phyloP scores from a whole-genome alignment of 1,140 invertebrate genomes.

The Drosophila mojavensis region DNA sequence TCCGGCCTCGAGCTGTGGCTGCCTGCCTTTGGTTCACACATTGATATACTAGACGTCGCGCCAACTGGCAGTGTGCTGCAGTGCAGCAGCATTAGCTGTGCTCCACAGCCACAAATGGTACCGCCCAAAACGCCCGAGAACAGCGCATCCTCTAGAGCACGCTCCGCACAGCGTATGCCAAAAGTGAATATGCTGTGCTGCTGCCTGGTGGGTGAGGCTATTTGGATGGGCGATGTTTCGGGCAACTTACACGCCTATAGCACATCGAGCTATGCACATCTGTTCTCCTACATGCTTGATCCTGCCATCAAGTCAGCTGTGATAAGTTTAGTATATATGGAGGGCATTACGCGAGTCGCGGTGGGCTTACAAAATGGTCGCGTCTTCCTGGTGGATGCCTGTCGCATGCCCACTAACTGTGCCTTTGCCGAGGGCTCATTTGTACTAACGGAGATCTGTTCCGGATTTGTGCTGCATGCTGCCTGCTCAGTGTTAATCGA shows the following conservation, averaged over 20 bases:
- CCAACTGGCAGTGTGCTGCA: slow-evolving; percentile 84
- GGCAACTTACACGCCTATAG: slow-evolving; percentile 92
- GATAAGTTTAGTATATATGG: slow-evolving; percentile 87
- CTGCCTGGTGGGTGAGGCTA: slow-evolving; percentile 87
- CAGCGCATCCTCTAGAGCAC: slow-evolving; percentile 46
- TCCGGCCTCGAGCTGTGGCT: slow-evolving; percentile 88
- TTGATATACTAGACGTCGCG: slow-evolving; percentile 87
- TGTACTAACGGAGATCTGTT: slow-evolving; percentile 90
- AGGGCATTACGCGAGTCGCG: slow-evolving; percentile 88
- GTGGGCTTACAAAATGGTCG: slow-evolving; percentile 90
- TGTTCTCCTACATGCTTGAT: slow-evolving; percentile 86
- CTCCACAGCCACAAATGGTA: slow-evolving; percentile 57
- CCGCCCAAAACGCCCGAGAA: slow-evolving; percentile 62
- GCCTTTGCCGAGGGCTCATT: slow-evolving; percentile 89
- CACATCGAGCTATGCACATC: slow-evolving; percentile 85
- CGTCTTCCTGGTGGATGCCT: slow-evolving; percentile 89
- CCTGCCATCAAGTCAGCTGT: slow-evolving; percentile 86
- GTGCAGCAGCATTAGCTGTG: slow-evolving; percentile 72
- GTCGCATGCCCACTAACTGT: slow-evolving; percentile 86
- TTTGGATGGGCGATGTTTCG: slow-evolving; percentile 94
- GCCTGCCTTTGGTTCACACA: slow-evolving; percentile 88
- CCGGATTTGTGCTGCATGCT: slow-evolving; percentile 87
- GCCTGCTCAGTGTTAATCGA: slow-evolving; percentile 85
- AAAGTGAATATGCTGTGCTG: slow-evolving; percentile 79
- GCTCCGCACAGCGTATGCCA: slow-evolving; percentile 63